Conservation (phyloP, 2,888 invertebrate species). For the Lamellibrachia columna region DNA sequence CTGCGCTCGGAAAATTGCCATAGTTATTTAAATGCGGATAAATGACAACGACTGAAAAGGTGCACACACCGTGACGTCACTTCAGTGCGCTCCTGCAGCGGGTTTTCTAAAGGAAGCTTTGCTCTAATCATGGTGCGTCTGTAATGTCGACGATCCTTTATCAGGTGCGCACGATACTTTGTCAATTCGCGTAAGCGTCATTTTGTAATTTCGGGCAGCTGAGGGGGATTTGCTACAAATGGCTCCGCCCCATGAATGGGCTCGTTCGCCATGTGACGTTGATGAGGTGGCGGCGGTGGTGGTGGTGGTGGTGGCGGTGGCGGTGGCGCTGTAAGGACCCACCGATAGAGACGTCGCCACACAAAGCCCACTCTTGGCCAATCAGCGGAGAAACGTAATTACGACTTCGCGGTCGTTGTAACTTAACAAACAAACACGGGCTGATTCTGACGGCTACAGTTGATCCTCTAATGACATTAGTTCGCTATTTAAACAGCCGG, state of each 20-base stretch:
- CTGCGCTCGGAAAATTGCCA: neutral
- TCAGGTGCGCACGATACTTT: neutral
- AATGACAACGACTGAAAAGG: neutral
- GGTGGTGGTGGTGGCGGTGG: neutral
- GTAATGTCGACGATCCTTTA: slow-evolving; percentile 3
- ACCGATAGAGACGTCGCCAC: neutral
- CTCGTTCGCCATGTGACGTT: neutral
- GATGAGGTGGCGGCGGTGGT: neutral
- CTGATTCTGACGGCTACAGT: neutral
- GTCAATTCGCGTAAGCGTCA: slow-evolving; percentile 16
- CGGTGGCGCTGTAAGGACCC: neutral
- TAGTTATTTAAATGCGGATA: slow-evolving; percentile 12
- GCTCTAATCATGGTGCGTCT: neutral
- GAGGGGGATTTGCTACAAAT: slow-evolving; percentile 11
- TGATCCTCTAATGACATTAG: slow-evolving; percentile 6
- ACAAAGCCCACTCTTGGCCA: neutral
- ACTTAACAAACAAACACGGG: slow-evolving; percentile 2
- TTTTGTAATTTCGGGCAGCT: neutral
- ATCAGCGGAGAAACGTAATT: slow-evolving; percentile 16
- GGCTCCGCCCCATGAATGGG: neutral
- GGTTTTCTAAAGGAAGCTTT: neutral
- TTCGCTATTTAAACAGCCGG: neutral
- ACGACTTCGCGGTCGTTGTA: neutral
- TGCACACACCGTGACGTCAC: neutral
- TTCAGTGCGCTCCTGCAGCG: neutral